A percentile compares a stretch with the other conserved stretches of the same genome.
These are phyloP conservation scores for Rousettus leschenaultii DNA, from an alignment of 2,113 vertebrate species.

Conservation along the genomic window DNA sequence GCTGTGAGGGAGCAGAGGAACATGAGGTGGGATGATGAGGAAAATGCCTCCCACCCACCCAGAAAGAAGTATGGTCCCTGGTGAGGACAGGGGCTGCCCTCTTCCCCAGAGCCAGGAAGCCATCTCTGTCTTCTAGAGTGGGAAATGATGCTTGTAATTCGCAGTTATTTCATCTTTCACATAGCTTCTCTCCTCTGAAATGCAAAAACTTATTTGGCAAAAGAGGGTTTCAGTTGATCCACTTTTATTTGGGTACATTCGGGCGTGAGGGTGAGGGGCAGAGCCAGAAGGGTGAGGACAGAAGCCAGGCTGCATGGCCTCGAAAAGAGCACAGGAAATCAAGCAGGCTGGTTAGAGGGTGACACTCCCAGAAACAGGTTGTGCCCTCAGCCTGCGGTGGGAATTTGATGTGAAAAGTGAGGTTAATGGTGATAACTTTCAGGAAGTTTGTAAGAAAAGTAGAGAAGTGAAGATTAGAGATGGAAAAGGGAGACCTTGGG, in stretches of 20 bases:
- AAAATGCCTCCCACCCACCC: neutral
- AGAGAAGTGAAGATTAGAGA: constrained; percentile 1
- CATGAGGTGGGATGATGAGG: neutral
- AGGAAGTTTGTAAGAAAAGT: constrained; percentile 64
- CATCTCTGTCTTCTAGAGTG: constrained; percentile 21
- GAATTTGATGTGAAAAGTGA: constrained; percentile 52
- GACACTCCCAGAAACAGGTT: constrained; percentile 16
- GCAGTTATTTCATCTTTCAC: constrained; percentile 35
- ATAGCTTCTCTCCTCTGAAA: constrained; percentile 22
- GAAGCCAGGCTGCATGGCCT: neutral
- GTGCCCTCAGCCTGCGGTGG: constrained; percentile 7
- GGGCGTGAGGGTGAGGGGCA: neutral
- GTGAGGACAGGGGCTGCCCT: neutral
- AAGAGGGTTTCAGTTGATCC: neutral
- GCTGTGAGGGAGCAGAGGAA: neutral
- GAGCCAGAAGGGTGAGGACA: neutral
- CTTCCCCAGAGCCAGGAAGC: neutral
- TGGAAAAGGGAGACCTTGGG: constrained; percentile 16
- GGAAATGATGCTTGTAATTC: neutral
- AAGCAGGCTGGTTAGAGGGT: neutral
- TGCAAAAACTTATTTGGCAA: constrained; percentile 50
- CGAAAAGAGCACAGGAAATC: neutral
- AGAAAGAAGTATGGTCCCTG: neutral
- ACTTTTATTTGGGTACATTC: constrained; percentile 33
- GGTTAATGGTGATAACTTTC: constrained; percentile 60